phyloP scores from a whole-genome alignment of 1,140 invertebrate species.

The Aphelinus atriplicis region DNA sequence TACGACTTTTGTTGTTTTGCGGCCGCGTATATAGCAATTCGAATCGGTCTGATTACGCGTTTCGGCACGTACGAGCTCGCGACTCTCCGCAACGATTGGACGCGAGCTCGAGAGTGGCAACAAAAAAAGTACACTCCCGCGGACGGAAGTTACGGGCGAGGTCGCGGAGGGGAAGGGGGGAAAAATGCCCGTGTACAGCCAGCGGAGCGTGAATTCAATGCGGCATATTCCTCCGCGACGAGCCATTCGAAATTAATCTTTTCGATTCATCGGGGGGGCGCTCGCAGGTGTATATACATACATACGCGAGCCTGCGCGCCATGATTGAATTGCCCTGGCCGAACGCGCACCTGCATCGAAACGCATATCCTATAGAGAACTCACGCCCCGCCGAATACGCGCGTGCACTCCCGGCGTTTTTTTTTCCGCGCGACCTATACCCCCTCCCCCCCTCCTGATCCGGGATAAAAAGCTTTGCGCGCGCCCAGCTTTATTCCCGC shows the following conservation, averaged over 20 bases:
- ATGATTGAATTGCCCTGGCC: slow-evolving; percentile 4
- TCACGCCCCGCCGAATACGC: neutral
- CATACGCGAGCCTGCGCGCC: neutral
- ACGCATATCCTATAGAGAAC: neutral
- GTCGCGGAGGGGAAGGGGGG: neutral
- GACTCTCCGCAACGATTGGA: no score
- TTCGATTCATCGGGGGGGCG: neutral
- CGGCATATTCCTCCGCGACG: neutral
- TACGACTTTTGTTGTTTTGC: no score
- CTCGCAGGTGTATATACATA: no score
- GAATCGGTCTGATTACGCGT: no score
- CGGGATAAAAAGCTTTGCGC: slow-evolving; percentile 12
- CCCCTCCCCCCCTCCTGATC: no score
- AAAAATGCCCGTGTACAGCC: neutral
- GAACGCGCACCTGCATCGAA: slow-evolving; percentile 8
- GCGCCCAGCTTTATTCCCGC: neutral
- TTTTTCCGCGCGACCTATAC: neutral
- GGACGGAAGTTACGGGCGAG: neutral
- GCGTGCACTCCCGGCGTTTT: neutral
- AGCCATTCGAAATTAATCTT: slow-evolving; percentile 23
- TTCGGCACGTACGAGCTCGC: no score
- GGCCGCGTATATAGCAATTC: no score
- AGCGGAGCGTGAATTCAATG: slow-evolving; percentile 12
- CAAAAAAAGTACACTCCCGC: no score
- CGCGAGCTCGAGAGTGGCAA: no score